Conservation (phyloP, 2,888 invertebrate species). For the Sinohyriopsis cumingii region DNA sequence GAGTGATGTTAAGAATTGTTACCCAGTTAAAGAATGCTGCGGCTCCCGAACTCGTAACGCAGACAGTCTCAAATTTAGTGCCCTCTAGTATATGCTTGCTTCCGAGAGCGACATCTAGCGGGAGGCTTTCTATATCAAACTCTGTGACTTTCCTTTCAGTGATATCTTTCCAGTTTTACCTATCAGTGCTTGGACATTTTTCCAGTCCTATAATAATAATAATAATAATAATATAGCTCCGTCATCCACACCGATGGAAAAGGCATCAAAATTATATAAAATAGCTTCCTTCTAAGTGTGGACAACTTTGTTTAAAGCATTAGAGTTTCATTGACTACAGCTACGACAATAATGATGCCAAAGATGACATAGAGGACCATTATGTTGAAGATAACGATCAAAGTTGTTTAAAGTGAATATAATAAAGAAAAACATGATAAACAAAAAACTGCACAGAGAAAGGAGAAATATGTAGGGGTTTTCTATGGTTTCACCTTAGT, state of each 20-base stretch:
- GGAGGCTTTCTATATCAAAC: constrained; percentile 44
- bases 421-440: too few relatives aligned
- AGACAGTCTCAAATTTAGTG: constrained; percentile 51
- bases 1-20: not conserved
- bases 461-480: too few relatives aligned
- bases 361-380: too few relatives aligned
- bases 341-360: too few relatives aligned
- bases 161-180: constrained; percentile 63
- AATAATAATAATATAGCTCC: not conserved
- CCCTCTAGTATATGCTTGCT: constrained; percentile 48
- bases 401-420: too few relatives aligned
- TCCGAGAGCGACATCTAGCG: constrained; percentile 43
- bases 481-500: constrained; percentile 42
- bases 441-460: too few relatives aligned
- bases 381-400: too few relatives aligned
- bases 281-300: too few relatives aligned
- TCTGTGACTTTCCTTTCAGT: constrained; percentile 51
- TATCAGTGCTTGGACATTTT: constrained; percentile 53
- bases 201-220: constrained; percentile 50
- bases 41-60: constrained; percentile 58
- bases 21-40: constrained; percentile 67
- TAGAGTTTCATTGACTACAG: too few relatives aligned
- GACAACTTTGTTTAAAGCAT: too few relatives aligned
- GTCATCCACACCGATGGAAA: too few relatives aligned
- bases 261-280: too few relatives aligned